Percentiles rank a stretch among this genome's conserved stretches.
phyloP scores from a whole-genome alignment of 2,113 vertebrate species.

The Malaclemys terrapin region DNA sequence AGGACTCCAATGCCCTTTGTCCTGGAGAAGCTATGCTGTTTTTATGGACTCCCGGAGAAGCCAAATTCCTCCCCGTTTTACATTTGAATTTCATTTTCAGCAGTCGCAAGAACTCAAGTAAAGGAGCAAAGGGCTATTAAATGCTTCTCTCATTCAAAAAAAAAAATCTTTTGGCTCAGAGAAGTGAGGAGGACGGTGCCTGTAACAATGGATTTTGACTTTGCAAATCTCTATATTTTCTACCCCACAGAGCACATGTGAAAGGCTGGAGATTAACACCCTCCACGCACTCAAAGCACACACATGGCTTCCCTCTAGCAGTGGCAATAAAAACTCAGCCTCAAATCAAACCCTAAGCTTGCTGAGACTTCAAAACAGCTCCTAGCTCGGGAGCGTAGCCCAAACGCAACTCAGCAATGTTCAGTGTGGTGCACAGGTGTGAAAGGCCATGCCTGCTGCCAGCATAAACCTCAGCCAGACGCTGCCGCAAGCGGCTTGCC shows the following conservation, averaged over 20 bases:
- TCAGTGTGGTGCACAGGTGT: not conserved
- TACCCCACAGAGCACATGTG: slow-evolving; percentile 15
- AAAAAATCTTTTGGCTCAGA: not conserved
- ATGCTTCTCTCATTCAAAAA: not conserved
- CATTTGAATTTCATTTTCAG: slow-evolving; percentile 9
- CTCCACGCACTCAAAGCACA: not conserved
- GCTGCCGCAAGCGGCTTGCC: not conserved
- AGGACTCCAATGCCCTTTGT: slow-evolving; percentile 42
- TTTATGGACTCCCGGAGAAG: slow-evolving; percentile 1
- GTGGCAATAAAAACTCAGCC: not conserved
- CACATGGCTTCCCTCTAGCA: not conserved
- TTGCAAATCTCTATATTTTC: slow-evolving; percentile 6
- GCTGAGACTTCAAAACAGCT: slow-evolving; percentile 44
- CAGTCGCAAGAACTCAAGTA: not conserved
- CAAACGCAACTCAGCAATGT: not conserved
- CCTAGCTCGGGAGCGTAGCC: not conserved
- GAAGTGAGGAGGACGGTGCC: not conserved
- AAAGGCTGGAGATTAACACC: slow-evolving; percentile 52
- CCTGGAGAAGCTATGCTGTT: slow-evolving; percentile 20
- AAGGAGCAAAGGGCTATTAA: not conserved
- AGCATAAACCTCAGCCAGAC: not conserved
- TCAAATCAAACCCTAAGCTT: slow-evolving; percentile 20
- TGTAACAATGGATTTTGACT: slow-evolving; percentile 1
- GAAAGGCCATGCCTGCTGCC: not conserved
- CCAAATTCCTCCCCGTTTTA: not conserved